These are phyloP conservation scores for Abramis brama DNA, from an alignment of 2,113 vertebrate genomes.

Conservation along the genomic window DNA sequence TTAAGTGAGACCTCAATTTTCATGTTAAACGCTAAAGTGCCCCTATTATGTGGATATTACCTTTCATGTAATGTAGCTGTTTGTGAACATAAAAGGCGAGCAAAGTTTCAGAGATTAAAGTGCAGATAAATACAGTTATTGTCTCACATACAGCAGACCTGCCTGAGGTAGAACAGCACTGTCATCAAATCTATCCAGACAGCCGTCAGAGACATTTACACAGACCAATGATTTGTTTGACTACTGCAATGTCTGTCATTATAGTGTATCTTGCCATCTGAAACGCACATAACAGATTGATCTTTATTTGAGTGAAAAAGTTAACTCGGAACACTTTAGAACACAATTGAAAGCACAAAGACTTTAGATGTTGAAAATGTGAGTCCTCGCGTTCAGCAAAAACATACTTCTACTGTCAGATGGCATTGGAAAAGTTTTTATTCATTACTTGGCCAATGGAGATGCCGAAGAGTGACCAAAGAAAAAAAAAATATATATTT, in stretches of 20 bases:
- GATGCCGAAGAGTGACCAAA: neutral
- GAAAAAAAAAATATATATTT: too few relatives aligned
- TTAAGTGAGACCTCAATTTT: neutral
- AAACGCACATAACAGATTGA: neutral
- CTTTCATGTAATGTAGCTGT: too few relatives aligned
- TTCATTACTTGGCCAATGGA: neutral
- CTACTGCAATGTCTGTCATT: neutral
- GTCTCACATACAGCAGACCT: neutral
- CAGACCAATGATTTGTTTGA: neutral
- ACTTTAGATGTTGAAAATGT: too few relatives aligned
- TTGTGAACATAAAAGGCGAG: too few relatives aligned
- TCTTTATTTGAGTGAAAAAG: neutral
- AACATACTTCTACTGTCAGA: neutral
- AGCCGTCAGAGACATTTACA: neutral
- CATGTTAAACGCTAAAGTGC: neutral
- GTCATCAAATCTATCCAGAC: neutral
- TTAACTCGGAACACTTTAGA: neutral
- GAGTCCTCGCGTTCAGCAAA: neutral
- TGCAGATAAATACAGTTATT: too few relatives aligned
- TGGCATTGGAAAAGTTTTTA: neutral
- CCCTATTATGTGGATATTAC: too few relatives aligned
- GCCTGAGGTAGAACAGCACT: neutral
- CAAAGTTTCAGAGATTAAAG: too few relatives aligned
- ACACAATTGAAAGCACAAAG: neutral
- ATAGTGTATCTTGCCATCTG: neutral